Evolutionary conservation across 2,797 vertebrate species (phyloP), one percentile per base, ranked within the genome.

Genomic region (Enteromius mattozi): DNA sequence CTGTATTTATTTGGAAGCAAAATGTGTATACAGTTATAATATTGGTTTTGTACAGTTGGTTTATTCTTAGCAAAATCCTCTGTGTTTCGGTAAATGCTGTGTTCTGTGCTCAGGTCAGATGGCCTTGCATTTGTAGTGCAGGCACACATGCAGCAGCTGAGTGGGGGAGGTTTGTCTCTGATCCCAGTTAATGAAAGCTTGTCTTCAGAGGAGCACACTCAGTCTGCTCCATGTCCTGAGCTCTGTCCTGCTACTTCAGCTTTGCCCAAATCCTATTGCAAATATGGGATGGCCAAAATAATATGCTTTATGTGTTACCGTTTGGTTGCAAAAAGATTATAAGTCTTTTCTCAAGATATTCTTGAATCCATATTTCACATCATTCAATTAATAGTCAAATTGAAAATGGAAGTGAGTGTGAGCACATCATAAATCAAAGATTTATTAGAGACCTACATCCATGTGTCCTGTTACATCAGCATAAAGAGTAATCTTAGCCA

Each of bases 141-240:
- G 87, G 83, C 87, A 91, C 88, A 92, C 80, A 88, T 91, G 87
- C 88, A 93, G 92, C 88, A 92, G 88, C 88, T 90, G 87, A 87
- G 84, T 80, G 80, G 70, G 74, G 83, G 76, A 77, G 68, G 80
- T 49, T 72, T 77, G 83, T 78, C 83, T 76, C 87, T 87, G 83
- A 89, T 83, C 88, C 88, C 16, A 87, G 90, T 94, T 94, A 94
- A 95, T 95, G 93, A 95, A 95, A 95, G 92, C 93, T 92, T 95
- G 95, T 95, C 92, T 95, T 94, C 92, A 92, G 93, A 91, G 92
- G 91, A 92, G 90, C 93, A 92, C 91, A 93, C 92, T 92, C 93
- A 92, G 92, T 93, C 92, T 91, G 70, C 83, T 77, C 74, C 74
- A 68, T 69, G 85, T 42, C 27, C 88, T 92, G 92, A 94, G 92